Evolutionary conservation across 2,797 vertebrate species (phyloP), one percentile per base, ranked within the genome.

Genomic region (Sebastolobus alascanus): DNA sequence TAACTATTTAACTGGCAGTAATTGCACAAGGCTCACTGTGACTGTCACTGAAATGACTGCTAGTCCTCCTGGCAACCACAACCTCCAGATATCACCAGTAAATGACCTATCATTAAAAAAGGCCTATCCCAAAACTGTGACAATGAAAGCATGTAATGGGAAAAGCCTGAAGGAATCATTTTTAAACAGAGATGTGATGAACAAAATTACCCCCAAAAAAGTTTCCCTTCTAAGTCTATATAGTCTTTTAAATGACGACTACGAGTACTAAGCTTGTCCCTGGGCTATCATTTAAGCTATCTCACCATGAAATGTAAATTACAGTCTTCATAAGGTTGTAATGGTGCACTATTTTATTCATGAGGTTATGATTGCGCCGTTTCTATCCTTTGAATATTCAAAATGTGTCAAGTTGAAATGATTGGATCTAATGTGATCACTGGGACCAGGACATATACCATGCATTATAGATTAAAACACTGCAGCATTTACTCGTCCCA

Each of bases 311-410:
- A 89, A 90, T 93, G 77, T 86, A 92, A 91, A 94, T 92, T 87
- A 83, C 85, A 86, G 80, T 88, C 80, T 76, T 90, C 90, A 88
- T 89, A 89, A 90, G 87, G 88, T 82, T 87, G 90, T 89, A 93
- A 93, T 88, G 64, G 89, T 68, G 58, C 35, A 38, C 83, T 94
- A 84, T 92, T 90, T 95, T 92, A 94, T 94, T 94, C 90, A 94
- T 93, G 79, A 83, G 66, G 77, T 87, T 92, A 82, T 91, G 92
- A 95, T 94, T 92, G 90, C 85, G 82, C 54, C 71, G 25, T 88
- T 90, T 92, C 79, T 87, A 79, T 82, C 63, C 68, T 89, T 87
- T 90, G 89, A 94, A 95, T 93, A 93, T 93, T 93, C 88, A 93
- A 84, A 85, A 88, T 85, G 75, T 90, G 88, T 89, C 88, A 89